A percentile compares a stretch with the other conserved stretches of the same genome.
These are phyloP conservation scores for Bombycilla garrulus DNA, from an alignment of 2,113 vertebrate species.

Conservation along the genomic window DNA sequence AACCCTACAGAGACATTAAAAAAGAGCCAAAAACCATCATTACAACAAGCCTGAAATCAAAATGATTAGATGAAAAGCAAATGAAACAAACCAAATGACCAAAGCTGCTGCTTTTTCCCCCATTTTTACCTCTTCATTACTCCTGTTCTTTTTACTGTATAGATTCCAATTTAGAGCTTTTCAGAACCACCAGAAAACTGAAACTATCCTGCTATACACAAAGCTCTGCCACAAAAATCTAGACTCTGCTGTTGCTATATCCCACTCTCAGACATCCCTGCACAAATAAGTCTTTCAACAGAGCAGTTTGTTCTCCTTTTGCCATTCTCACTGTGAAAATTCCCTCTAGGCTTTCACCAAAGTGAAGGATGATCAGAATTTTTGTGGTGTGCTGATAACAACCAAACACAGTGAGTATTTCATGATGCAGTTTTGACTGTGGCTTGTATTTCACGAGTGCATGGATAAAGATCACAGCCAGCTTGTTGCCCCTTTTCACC, in stretches of 20 bases:
- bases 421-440: neutral
- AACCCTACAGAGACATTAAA: neutral
- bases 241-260: neutral
- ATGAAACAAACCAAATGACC: neutral
- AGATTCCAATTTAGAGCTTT: neutral
- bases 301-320: neutral
- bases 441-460: neutral
- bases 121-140: fast-evolving
- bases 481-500: neutral
- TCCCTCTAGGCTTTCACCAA: neutral
- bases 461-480: neutral
- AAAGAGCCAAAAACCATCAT: neutral
- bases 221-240: neutral
- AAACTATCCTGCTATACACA: neutral
- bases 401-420: neutral
- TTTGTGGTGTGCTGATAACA: neutral
- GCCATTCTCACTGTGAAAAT: neutral
- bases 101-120: neutral
- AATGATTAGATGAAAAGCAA: neutral
- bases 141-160: neutral
- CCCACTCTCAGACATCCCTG: neutral
- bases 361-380: neutral
- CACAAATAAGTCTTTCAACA: neutral
- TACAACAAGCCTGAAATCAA: neutral
- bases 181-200: neutral